Base-by-base conservation (phyloP, 2,113 vertebrate genomes). In the Strigops habroptila region DNA sequence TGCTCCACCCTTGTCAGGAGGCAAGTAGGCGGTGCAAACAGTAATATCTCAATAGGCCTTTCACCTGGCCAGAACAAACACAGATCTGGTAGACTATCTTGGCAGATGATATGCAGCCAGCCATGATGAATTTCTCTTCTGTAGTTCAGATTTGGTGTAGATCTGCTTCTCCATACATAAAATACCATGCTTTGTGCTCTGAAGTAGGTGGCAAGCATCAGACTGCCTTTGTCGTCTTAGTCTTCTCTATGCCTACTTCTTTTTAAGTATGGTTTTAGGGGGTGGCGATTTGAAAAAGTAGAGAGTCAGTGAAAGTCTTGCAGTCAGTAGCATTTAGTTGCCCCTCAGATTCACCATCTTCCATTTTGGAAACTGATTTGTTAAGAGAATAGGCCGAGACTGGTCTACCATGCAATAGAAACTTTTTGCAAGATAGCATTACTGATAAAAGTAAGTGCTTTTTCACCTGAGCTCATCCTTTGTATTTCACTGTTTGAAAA, bases 31-130 rank as follows among this genome's bases (percentile, higher is more conserved):
- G 74, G 51, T n/a, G 64, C 83, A 95, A 92, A 96, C 78, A 84
- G 23, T 25, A n/a, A 0, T 82, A 89, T 52, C 78, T 86, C 77
- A 92, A 76, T 63, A 89, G 84, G 86, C 81, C 74, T 91, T 95
- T 95, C 81, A 87, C 65, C 84, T 91, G 78, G 63, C 53, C 62
- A 62, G 53, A 89, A 8, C 65, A 97, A 93, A 92, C 65, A 92
- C 10, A 74, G 64, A 41, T 77, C 43, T 82, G 43, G 78, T 79
- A 64, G 70, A 49, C 30, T 60, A 3, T 68, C 55, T 68, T 77
- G 46, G 71, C 70, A 65, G 74, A 44, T 79, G 65, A 75, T 91
- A 35, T 4, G 18, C 78, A 89, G n/a, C 59, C 63, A 93, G 28
- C 25, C n/a, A 12, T 43, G 33, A 87, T 60, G 16, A 88, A 68